These are phyloP conservation scores for Drosophila serrata DNA, from an alignment of 1,140 invertebrate genomes.

Conservation along the genomic window DNA sequence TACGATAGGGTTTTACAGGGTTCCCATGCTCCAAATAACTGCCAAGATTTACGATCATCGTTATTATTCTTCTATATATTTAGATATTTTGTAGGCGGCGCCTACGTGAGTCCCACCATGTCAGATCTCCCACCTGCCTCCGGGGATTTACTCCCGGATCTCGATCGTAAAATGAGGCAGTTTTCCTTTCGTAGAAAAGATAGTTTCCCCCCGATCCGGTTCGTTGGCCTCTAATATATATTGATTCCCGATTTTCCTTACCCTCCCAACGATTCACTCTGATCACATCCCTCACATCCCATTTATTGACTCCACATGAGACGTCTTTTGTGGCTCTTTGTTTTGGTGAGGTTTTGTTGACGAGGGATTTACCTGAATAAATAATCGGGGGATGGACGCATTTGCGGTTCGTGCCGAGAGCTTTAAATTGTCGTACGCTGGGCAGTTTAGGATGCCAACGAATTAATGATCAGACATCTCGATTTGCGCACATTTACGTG, in stretches of 20 bases:
- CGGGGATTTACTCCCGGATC: constrained; percentile 13
- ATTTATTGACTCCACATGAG: constrained; percentile 10
- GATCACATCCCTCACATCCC: constrained; percentile 1
- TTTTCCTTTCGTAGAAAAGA: constrained; percentile 7
- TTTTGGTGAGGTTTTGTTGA: constrained; percentile 13
- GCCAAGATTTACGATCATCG: constrained; percentile 34
- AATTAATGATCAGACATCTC: constrained; percentile 36
- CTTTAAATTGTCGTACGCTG: constrained; percentile 66
- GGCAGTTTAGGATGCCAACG: constrained; percentile 68
- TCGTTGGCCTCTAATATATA: constrained; percentile 16
- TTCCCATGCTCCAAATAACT: constrained; percentile 9
- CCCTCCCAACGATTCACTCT: background rate
- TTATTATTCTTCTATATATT: background rate
- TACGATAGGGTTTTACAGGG: constrained; percentile 7
- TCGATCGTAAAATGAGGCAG: background rate
- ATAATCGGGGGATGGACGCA: constrained; percentile 52
- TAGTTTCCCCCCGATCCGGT: background rate
- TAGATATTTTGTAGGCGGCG: background rate
- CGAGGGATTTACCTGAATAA: constrained; percentile 72
- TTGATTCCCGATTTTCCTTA: background rate
- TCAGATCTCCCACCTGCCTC: background rate
- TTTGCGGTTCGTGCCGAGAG: constrained; percentile 65
- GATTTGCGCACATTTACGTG: constrained; percentile 28
- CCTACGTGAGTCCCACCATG: constrained; percentile 22
- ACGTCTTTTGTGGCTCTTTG: constrained; percentile 34